phyloP scores from a whole-genome alignment of 2,113 vertebrate species.

The Periophthalmus modestus region DNA sequence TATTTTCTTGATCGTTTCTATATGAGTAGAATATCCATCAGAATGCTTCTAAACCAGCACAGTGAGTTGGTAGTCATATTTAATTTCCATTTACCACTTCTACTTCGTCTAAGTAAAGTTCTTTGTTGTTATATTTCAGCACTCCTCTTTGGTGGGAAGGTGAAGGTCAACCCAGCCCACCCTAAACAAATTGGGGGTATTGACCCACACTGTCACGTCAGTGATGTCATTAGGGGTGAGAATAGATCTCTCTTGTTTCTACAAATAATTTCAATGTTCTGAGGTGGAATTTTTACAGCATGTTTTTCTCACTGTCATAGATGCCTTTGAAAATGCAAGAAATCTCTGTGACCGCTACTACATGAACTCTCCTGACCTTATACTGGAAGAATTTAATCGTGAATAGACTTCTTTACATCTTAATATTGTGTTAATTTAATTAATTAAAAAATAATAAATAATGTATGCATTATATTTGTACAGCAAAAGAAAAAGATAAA shows the following conservation, averaged over 20 bases:
- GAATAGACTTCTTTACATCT: conserved; percentile 32
- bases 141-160: conserved; percentile 91
- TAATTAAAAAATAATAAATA: too few relatives aligned
- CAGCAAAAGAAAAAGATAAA: conserved; percentile 85
- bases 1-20: conserved; percentile 99
- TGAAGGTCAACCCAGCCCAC: conserved; percentile 88
- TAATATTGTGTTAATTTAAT: background rate
- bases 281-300: background rate
- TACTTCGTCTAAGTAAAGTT: background rate
- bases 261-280: background rate
- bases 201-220: conserved; percentile 88
- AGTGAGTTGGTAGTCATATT: conserved; percentile 78
- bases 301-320: conserved; percentile 65
- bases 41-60: conserved; percentile 98
- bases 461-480: background rate
- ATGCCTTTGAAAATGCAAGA: conserved; percentile 95
- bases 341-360: conserved; percentile 97
- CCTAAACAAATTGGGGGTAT: conserved; percentile 98
- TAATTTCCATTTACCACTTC: background rate
- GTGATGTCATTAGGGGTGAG: conserved; percentile 92
- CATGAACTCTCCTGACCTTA: conserved; percentile 91
- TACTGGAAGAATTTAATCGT: conserved; percentile 90
- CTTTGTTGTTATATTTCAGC: conserved; percentile 69
- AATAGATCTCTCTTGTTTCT: background rate
- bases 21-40: conserved; percentile 98